Base-by-base conservation (phyloP, 2,797 vertebrate species). In the Gallirallus australis region DNA sequence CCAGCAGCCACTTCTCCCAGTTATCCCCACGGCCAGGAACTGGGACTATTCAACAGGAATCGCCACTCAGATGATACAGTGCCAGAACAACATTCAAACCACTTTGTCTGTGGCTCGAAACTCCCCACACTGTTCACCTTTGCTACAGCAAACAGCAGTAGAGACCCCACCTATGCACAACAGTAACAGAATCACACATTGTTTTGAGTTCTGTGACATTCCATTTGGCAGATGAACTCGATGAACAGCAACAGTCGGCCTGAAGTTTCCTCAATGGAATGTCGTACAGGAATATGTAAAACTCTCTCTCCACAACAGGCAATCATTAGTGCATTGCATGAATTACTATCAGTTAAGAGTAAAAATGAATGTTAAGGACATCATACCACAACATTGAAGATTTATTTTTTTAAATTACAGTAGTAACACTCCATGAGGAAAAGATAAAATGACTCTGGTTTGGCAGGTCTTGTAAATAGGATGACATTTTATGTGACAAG, bases 41-140 rank as follows among this genome's bases (percentile, higher is more conserved):
- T 60, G 60, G 15, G 52, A 45, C 40, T 57, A 33, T 5, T 14
- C 56, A 63, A 31, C 33, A 15, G 39, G 14, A 64, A 24, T 35
- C 54, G 27, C 19, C 13, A 24, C 71, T 35, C 42, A 18, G 42
- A 18, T 23, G 30, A 40, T 12, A 7, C 6, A 39, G 37, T 17
- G 18, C 15, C 56, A 59, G 50, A 68, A 47, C 4, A 24, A 18
- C 17, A 30, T 45, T 71, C 52, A 64, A 66, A 78, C 1, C 16
- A 3, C 61, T 60, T 42, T 54, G 12, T 28, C 37, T 3, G 11
- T 7, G 25, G 53, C 81, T 83, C 42, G 56, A 12, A 23, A 8
- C 0, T 5, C 7, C 48, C 1, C 17, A 6, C 5, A 1, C 11
- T 14, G 8, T 37, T 50, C 33, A 50, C n/a, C 35, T 3, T 11